These are phyloP conservation scores for Rhingia campestris DNA, from an alignment of 2,888 invertebrate genomes.

Conservation along the genomic window DNA sequence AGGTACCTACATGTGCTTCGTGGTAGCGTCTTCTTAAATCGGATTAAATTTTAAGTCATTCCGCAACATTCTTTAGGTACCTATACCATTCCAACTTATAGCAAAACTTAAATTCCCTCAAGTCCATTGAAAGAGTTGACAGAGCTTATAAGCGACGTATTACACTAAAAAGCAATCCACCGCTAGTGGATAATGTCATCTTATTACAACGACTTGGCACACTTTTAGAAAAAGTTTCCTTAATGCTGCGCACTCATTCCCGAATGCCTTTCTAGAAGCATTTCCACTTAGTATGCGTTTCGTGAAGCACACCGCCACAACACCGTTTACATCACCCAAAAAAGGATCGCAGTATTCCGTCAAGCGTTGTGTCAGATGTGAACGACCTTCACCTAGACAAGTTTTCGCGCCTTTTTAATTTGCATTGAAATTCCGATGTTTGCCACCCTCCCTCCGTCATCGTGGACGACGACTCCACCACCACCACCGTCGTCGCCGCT, in stretches of 20 bases:
- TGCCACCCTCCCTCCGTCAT: constrained; percentile 29
- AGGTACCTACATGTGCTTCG: too few species aligned
- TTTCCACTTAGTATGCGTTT: neutral
- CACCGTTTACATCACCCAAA: constrained; percentile 13
- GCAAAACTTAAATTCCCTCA: too few species aligned
- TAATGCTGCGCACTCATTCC: neutral
- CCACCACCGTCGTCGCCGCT: constrained; percentile 5
- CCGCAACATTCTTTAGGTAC: too few species aligned
- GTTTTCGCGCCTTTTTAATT: constrained; percentile 70
- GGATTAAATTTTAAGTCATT: too few species aligned
- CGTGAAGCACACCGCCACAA: neutral
- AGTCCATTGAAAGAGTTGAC: too few species aligned
- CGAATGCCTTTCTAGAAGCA: neutral
- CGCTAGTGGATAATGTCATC: neutral
- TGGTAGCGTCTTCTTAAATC: too few species aligned
- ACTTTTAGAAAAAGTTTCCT: neutral
- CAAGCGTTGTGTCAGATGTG: constrained; percentile 57
- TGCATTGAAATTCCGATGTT: constrained; percentile 60
- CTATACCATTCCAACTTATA: too few species aligned
- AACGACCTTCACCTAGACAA: constrained; percentile 74
- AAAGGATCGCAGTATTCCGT: constrained; percentile 33
- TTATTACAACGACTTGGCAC: neutral
- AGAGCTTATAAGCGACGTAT: too few species aligned
- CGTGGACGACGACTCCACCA: neutral
- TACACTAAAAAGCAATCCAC: neutral